Conservation (phyloP, 1,140 invertebrate genomes). For the Scaptomyza hsui region DNA sequence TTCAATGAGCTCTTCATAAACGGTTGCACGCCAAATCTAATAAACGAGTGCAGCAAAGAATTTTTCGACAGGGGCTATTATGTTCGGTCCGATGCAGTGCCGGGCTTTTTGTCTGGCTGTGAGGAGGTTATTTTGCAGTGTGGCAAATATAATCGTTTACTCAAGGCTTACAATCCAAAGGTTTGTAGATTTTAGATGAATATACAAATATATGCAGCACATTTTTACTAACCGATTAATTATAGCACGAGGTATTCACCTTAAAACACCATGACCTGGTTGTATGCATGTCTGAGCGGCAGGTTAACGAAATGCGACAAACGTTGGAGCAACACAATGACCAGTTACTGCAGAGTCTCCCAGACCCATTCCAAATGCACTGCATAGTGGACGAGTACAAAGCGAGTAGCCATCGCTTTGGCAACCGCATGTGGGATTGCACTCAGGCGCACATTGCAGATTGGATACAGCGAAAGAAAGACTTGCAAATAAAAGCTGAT, state of each 20-base stretch:
- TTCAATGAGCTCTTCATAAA: constrained; percentile 73
- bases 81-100: constrained; percentile 55
- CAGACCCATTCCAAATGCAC: constrained; percentile 49
- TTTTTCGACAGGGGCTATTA: constrained; percentile 76
- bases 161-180: constrained; percentile 67
- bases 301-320: constrained; percentile 51
- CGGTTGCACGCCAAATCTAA: constrained; percentile 19
- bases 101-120: constrained; percentile 68
- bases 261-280: constrained; percentile 55
- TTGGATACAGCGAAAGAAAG: constrained; percentile 49
- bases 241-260: constrained; percentile 69
- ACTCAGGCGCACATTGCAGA: constrained; percentile 48
- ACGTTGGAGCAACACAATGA: constrained; percentile 38
- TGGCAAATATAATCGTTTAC: constrained; percentile 78
- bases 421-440: constrained; percentile 50
- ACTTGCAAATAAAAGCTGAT: constrained; percentile 32
- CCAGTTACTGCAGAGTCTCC: constrained; percentile 21
- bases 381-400: constrained; percentile 44
- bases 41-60: constrained; percentile 64
- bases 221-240: not conserved
- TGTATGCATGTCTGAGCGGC: constrained; percentile 63
- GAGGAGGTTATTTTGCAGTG: constrained; percentile 73
- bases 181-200: constrained; percentile 48
- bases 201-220: not conserved
- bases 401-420: constrained; percentile 38